Conservation (phyloP, 2,888 invertebrate genomes). For the Lepidocyrtinus sp. region DNA sequence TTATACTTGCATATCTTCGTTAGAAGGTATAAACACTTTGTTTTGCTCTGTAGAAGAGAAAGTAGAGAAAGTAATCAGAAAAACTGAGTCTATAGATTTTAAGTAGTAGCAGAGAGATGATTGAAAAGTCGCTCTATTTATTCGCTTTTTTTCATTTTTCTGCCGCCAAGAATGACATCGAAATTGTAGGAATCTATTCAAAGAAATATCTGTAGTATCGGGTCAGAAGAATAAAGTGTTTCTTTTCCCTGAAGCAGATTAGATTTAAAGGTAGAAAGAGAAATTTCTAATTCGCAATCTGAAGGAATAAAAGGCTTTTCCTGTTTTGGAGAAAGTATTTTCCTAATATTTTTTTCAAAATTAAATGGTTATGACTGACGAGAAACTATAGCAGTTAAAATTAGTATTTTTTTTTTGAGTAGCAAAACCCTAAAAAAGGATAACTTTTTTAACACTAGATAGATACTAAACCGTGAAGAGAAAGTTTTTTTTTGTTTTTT, state of each 20-base stretch:
- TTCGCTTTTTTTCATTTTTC: background rate
- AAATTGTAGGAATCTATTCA: background rate
- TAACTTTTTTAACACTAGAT: background rate
- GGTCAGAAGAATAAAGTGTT: conserved; percentile 60
- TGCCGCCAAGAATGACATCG: background rate
- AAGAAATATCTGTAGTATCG: conserved; percentile 25
- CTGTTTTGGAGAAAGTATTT: background rate
- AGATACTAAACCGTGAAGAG: background rate
- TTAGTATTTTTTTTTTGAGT: background rate
- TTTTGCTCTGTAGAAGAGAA: background rate
- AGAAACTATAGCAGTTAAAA: background rate
- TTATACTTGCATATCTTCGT: background rate
- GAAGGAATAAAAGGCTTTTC: conserved; percentile 22
- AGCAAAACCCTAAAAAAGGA: background rate
- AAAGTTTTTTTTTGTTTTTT: background rate
- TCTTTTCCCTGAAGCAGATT: conserved; percentile 51
- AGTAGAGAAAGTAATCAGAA: background rate
- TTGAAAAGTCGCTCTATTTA: background rate
- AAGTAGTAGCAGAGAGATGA: background rate
- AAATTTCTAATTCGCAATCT: background rate
- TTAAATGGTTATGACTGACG: background rate
- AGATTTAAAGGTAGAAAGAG: conserved; percentile 32
- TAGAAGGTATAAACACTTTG: background rate
- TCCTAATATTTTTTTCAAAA: background rate
- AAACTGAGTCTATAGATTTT: background rate